Evolutionary conservation across 2,113 vertebrate species (phyloP), one percentile per base, ranked within the genome.

Genomic region (Indicator indicator): DNA sequence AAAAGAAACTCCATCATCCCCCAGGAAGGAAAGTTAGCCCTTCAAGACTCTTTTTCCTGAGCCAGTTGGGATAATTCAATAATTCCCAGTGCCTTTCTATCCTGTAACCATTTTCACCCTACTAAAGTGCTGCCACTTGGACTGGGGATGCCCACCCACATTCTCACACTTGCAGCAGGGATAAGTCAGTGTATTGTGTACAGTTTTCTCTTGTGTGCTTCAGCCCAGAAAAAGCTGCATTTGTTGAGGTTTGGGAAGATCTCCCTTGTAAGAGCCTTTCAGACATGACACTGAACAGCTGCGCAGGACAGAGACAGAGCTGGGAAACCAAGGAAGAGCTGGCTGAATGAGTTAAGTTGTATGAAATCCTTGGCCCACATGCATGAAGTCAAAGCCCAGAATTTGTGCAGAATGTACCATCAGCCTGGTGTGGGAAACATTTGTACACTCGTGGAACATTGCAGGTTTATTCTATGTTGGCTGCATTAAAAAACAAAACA

Each of bases 131-230:
- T 78, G 52, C 40, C 21, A 5, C 32, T 58, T 58, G 32, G 23
- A 1, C 0, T 59, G 19, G 33, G 26, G 28, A 62, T 59, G 40
- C 0, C 24, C 40, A 7, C 13, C 6, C 23, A 27, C 3, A 10
- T 18, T 48, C 20, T 59, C 42, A 28, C 21, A 12, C 23, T 56
- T 44, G 33, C 28, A 70, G 36, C 7, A 46, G 27, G 40, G 12
- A 28, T n/a, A 83, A 40, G 21, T 36, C 6, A 3, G 19, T 32
- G 14, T 5, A 6, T 21, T 23, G 14, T 36, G 16, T 16, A 50
- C 3, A 28, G 40, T 89, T 72, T 63, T 56, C 55, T 33, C 21
- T 81, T 5, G 0, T 6, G 20, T 3, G 1, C n/a, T 52, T 77
- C 56, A 38, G 46, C 1, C 1, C 42, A 89, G 52, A 69, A 68